Percentiles rank a stretch among this genome's conserved stretches.
phyloP scores from a whole-genome alignment of 2,113 vertebrate species.

The Elaphurus davidianus region DNA sequence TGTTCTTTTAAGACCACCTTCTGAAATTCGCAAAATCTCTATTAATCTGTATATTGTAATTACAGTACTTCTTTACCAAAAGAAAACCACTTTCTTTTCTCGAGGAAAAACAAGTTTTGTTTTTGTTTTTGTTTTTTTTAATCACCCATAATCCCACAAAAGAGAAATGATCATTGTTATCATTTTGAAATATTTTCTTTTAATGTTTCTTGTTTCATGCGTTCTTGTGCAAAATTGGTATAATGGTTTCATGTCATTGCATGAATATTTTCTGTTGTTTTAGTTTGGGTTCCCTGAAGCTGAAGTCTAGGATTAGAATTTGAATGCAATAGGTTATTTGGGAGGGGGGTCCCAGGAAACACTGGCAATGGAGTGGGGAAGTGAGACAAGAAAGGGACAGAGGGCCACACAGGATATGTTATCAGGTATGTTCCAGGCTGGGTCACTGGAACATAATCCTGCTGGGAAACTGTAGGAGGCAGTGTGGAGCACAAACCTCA shows the following conservation, averaged over 20 bases:
- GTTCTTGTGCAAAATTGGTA: not conserved
- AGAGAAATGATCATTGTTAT: not conserved
- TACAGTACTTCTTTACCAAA: not conserved
- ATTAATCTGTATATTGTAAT: not conserved
- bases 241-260: not conserved
- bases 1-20: not conserved
- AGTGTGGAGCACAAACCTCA: not conserved
- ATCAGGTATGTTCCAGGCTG: not conserved
- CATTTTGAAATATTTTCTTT: not conserved
- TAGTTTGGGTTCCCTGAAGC: not conserved
- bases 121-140: not conserved
- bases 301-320: not conserved
- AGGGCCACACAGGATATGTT: not conserved
- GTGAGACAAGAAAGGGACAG: not conserved
- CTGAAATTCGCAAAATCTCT: not conserved
- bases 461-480: not conserved
- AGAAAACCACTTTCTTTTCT: not conserved
- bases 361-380: not conserved
- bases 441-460: not conserved
- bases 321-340: not conserved
- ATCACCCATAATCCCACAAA: not conserved
- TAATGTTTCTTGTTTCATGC: rapidly evolving
- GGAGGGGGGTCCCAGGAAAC: not conserved
- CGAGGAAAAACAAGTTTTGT: not conserved
- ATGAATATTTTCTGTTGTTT: rapidly evolving